phyloP scores from a whole-genome alignment of 2,888 invertebrate genomes.

The Embidobia sp. region DNA sequence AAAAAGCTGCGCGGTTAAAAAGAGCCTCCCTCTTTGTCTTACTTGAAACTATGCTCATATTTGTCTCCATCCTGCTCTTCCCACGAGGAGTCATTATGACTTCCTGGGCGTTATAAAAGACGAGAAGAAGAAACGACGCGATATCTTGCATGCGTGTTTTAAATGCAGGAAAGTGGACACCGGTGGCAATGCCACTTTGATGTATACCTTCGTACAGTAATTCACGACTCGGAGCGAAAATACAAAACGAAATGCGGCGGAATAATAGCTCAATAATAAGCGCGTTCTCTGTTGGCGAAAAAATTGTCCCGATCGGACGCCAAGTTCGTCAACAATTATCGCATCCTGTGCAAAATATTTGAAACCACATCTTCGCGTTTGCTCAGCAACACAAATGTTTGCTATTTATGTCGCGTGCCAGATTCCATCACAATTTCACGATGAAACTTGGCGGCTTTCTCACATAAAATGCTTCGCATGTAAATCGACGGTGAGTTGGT shows the following conservation, averaged over 20 bases:
- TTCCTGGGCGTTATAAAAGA: constrained; percentile 74
- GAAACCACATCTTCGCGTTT: no score
- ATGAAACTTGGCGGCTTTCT: constrained; percentile 23
- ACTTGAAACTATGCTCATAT: constrained; percentile 3
- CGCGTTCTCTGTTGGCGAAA: no score
- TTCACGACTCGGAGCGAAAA: no score
- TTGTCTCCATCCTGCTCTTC: constrained; percentile 69
- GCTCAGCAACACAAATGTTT: constrained; percentile 28
- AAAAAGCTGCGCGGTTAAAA: neutral
- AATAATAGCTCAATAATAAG: no score
- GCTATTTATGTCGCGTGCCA: constrained; percentile 32
- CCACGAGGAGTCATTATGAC: constrained; percentile 79
- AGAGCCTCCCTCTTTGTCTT: constrained; percentile 23
- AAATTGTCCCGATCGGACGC: no score
- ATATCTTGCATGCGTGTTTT: constrained; percentile 66
- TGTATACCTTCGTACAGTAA: no score
- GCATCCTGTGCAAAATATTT: no score
- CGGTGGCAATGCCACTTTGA: constrained; percentile 24
- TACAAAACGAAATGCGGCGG: no score
- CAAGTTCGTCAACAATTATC: no score
- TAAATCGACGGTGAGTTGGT: no score
- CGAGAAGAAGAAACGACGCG: constrained; percentile 58
- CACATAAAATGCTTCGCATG: constrained; percentile 39
- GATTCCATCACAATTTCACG: constrained; percentile 10
- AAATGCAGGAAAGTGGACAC: constrained; percentile 24